phyloP scores from a whole-genome alignment of 2,888 invertebrate species.

The Eremobia ochroleuca region DNA sequence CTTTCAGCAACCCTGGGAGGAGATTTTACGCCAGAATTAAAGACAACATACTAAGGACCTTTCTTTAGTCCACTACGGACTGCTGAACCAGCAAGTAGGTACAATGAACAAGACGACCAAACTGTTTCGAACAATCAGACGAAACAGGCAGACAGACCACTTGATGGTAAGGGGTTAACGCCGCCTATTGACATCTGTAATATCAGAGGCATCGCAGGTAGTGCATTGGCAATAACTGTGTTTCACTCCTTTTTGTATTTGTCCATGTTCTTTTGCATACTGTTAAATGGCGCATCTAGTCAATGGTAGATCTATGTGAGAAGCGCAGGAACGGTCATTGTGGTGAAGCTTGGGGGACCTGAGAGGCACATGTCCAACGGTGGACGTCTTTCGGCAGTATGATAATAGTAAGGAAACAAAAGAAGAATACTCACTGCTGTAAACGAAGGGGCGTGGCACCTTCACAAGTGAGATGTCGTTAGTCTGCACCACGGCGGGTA shows the following conservation, averaged over 20 bases:
- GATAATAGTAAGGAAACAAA: neutral
- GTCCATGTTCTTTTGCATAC: neutral
- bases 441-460: conserved; percentile 72
- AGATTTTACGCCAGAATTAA: neutral
- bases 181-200: neutral
- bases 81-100: neutral
- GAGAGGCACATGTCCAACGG: neutral
- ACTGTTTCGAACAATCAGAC: neutral
- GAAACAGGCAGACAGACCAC: neutral
- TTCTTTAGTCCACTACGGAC: neutral
- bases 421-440: conserved; percentile 72
- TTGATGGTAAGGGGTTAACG: neutral
- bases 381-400: neutral
- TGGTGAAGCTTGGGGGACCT: neutral
- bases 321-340: neutral
- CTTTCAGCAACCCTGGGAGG: conserved; percentile 72
- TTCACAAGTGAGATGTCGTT: conserved; percentile 81
- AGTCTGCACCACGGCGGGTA: conserved; percentile 77
- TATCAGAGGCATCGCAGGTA: neutral
- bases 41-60: neutral
- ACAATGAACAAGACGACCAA: neutral
- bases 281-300: neutral
- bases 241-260: neutral
- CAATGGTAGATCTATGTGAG: neutral
- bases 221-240: neutral